Evolutionary conservation across 2,113 vertebrate species (phyloP), one percentile per base, ranked within the genome.

Genomic region (Corynorhinus townsendii): DNA sequence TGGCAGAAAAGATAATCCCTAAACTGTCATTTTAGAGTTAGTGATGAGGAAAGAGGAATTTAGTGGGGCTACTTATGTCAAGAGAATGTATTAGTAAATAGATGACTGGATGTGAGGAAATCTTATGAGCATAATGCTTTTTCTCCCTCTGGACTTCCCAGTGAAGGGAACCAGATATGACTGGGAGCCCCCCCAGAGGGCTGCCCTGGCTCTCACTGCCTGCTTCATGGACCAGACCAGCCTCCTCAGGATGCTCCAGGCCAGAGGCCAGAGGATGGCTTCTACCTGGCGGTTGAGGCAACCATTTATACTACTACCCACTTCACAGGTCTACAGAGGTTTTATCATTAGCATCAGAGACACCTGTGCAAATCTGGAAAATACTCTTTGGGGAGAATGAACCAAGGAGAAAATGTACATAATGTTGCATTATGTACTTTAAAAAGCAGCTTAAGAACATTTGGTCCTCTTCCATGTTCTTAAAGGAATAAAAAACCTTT

Each of bases 31-130:
- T 96, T 97, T 96, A 92, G 79, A 97, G 5, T 94, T 96, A 96
- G 86, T 95, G 92, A 95, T 77, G 95, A 96, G 87, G 96, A 96
- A 97, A 98, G 85, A 89, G 86, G 95, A 97, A 97, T 90, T 97
- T 90, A 96, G 92, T 88, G 40, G 69, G 40, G 45, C 90, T 96
- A 84, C 96, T 96, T 97, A 94, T 85, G 93, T 96, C 91, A 79
- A 95, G 95, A 91, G 84, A 96, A 93, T 94, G 81, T 92, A 93
- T 94, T 94, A 88, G 84, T 87, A 95, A 95, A 95, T 88, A 76
- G 85, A 96, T 96, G 83, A 62, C 52, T 91, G 89, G 81, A 75
- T 90, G 56, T 66, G 80, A 97, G 81, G 89, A 93, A 94, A 83
- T 40, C 59, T 47, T 66, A 87, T 35, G 54, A 92, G 26, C 4